Percentiles rank a stretch among this genome's conserved stretches.
Evolutionary conservation across 2,888 invertebrate genomes (phyloP).

Genomic region (Muschampia plurimacula): DNA sequence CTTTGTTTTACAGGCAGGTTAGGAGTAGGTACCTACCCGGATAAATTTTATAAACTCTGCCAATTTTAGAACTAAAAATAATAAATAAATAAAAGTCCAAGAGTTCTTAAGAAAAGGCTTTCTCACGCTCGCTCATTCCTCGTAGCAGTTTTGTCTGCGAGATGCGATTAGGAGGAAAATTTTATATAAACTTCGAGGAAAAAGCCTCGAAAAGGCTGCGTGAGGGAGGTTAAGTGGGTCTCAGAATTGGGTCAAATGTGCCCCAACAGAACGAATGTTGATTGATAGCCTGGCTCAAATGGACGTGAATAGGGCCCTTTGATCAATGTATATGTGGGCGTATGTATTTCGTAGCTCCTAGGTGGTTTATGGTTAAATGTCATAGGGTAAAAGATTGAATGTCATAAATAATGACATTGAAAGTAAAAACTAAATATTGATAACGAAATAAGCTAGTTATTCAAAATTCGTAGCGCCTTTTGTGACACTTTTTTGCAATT

Average conservation of each 20-base stretch:
- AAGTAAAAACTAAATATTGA: too few relatives aligned
- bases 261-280: conserved; percentile 44
- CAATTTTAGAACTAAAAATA: neutral
- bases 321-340: conserved; percentile 7
- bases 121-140: conserved; percentile 31
- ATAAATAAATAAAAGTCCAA: conserved; percentile 17
- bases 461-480: too few relatives aligned
- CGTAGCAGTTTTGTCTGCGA: conserved; percentile 31
- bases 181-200: conserved; percentile 44
- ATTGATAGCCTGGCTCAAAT: conserved; percentile 40
- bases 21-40: too few relatives aligned
- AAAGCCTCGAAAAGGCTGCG: conserved; percentile 45
- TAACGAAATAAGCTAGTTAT: too few relatives aligned
- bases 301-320: conserved; percentile 30
- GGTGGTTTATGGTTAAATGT: conserved; percentile 3
- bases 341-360: conserved; percentile 3
- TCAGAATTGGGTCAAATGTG: conserved; percentile 43
- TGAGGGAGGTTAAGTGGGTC: conserved; percentile 42
- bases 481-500: too few relatives aligned
- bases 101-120: conserved; percentile 16
- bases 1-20: too few relatives aligned
- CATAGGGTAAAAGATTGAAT: neutral
- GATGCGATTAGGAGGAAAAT: conserved; percentile 39
- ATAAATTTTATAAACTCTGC: too few relatives aligned
- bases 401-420: neutral